These are phyloP conservation scores for Muntiacus muntjak DNA, from an alignment of 2,113 vertebrate species.

Conservation along the genomic window DNA sequence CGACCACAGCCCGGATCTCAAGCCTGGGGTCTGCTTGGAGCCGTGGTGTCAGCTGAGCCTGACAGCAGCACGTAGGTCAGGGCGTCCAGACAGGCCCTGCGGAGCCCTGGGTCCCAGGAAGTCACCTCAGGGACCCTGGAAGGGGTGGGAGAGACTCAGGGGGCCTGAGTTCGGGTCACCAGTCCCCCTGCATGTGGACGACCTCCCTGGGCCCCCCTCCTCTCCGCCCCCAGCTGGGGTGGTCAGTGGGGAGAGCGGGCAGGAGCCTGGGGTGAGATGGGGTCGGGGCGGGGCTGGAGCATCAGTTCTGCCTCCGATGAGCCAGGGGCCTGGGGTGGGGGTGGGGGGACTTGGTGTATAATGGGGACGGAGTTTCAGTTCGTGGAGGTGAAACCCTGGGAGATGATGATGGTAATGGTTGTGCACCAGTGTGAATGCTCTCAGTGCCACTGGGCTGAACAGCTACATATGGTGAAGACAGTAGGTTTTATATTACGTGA, in stretches of 20 bases:
- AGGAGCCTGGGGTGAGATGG: neutral
- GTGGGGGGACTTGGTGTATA: neutral
- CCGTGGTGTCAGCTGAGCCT: neutral
- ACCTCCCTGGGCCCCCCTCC: neutral
- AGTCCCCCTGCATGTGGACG: neutral
- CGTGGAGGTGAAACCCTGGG: neutral
- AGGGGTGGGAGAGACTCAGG: neutral
- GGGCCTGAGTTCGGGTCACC: neutral
- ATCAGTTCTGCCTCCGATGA: neutral
- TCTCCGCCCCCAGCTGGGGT: rapidly evolving
- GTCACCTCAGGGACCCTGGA: neutral
- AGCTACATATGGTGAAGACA: neutral
- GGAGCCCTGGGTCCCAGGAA: neutral
- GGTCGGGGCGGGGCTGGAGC: neutral
- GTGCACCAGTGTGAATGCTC: neutral
- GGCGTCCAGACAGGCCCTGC: neutral
- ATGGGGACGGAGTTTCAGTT: neutral
- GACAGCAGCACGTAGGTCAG: neutral
- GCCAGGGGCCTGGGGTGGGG: neutral
- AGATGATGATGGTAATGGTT: neutral
- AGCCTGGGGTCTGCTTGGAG: neutral
- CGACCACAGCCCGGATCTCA: neutral
- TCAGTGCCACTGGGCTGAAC: neutral
- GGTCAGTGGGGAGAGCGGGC: neutral
- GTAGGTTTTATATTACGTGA: neutral